Evolutionary conservation across 2,888 invertebrate species (phyloP), one percentile per base, ranked within the genome.

Genomic region (Morpho helenor): DNA sequence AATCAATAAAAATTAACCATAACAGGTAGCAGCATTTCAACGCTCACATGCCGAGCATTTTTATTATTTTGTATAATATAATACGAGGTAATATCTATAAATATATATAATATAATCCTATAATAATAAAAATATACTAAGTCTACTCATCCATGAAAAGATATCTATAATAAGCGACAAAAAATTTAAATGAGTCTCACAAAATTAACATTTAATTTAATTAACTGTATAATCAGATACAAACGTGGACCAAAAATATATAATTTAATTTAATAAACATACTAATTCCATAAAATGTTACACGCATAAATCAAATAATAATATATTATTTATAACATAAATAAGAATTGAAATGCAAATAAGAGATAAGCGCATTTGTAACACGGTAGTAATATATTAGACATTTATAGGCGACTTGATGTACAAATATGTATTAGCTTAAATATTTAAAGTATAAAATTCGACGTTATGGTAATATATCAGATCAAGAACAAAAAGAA

Each of bases 151-250:
- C 31, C 31, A 31, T 31, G 31, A 31, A 31, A 31, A 31, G 16
- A 3, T 31, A 31, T 31, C 31, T 31, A 52, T 51, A 10, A 16
- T 42, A 1, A 9, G 16, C 16, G 16, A 16, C 16, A 16, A 16
- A 16, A 16, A 22, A 6, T 10, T 44, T 10, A 7, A n/a, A 52
- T 31, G 10, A 10, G 31, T 44, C n/a, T 39, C 52, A 39, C 39
- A 52, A 52, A 52, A 52, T 45, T 9, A 39, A 52, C 45, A 44
- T 52, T 45, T 45, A 52, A 52, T 52, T 52, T 52, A 45, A 5
- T 31, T 31, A 31, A 31, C 31, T 5, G 31, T 31, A 31, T 31
- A 31, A 31, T 31, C 31, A 3, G 31, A 31, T 31, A 31, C 31
- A 5, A 31, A 31, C 31, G 31, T 31, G 31, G 31, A 31, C 31